Evolutionary conservation across 2,888 invertebrate species (phyloP).

Genomic region (Pyrgus malvae): DNA sequence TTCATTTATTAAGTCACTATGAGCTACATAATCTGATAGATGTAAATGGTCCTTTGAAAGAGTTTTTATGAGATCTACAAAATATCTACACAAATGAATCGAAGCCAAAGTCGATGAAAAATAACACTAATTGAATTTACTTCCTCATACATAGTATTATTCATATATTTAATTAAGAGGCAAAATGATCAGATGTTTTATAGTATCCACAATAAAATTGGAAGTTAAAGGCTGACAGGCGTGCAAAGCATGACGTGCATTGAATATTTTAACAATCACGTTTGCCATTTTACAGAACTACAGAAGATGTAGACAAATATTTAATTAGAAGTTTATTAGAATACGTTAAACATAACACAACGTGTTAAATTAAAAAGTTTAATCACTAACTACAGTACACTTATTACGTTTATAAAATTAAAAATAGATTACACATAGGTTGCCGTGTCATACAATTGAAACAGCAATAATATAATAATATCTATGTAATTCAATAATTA

Average conservation of each 20-base stretch:
- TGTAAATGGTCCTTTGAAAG: background rate
- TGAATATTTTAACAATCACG: background rate
- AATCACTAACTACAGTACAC: too few relatives aligned
- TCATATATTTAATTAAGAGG: too few relatives aligned
- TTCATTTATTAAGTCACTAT: slow-evolving; percentile 10
- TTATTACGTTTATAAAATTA: background rate
- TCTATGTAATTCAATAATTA: slow-evolving; percentile 12
- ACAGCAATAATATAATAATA: slow-evolving; percentile 7
- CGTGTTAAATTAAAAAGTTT: too few relatives aligned
- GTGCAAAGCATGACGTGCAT: background rate
- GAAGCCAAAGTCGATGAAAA: too few relatives aligned
- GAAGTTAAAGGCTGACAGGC: slow-evolving; percentile 14
- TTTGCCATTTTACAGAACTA: background rate
- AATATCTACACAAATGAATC: background rate
- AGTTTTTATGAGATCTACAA: background rate
- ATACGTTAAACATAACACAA: too few relatives aligned
- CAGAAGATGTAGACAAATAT: too few relatives aligned
- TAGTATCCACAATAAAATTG: background rate
- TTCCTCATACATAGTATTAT: too few relatives aligned
- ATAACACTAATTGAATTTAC: background rate
- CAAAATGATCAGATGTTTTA: background rate
- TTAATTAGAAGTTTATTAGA: too few relatives aligned
- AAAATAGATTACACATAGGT: background rate
- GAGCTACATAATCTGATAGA: too few relatives aligned
- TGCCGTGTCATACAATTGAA: slow-evolving; percentile 3